These are phyloP conservation scores for Sceloporus tristichus DNA, from an alignment of 2,113 vertebrate species.

Conservation along the genomic window DNA sequence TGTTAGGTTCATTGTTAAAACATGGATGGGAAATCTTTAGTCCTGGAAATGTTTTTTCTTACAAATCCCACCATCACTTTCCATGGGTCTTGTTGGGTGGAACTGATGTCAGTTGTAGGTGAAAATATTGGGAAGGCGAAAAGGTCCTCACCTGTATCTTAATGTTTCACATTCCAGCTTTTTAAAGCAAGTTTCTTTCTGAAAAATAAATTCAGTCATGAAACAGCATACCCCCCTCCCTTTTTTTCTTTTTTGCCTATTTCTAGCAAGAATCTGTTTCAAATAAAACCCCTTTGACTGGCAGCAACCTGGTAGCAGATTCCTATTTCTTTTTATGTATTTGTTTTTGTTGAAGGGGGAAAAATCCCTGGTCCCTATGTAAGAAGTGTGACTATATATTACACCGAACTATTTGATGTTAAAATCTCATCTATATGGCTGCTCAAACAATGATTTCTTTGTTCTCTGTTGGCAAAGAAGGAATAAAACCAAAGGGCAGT, in stretches of 20 bases:
- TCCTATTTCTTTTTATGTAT: background rate
- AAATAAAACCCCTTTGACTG: background rate
- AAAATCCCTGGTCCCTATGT: background rate
- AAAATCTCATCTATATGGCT: background rate
- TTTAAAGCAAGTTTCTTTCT: background rate
- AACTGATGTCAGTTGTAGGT: background rate
- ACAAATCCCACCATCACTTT: background rate
- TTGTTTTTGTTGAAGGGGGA: background rate
- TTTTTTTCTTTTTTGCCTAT: background rate
- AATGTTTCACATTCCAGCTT: background rate
- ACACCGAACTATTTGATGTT: background rate
- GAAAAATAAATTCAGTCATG: background rate
- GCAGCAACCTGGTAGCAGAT: background rate
- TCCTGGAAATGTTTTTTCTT: background rate
- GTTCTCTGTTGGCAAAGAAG: background rate
- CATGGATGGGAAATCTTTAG: too few relatives aligned
- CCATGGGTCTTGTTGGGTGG: background rate
- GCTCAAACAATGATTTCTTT: background rate
- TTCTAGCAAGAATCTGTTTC: background rate
- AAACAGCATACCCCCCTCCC: background rate
- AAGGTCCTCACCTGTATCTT: background rate
- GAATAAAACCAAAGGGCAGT: background rate
- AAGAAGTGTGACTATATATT: background rate
- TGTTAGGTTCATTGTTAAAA: background rate
- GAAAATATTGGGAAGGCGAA: background rate